Evolutionary conservation across 2,888 invertebrate species (phyloP).

Genomic region (Choristoneura rosaceana): DNA sequence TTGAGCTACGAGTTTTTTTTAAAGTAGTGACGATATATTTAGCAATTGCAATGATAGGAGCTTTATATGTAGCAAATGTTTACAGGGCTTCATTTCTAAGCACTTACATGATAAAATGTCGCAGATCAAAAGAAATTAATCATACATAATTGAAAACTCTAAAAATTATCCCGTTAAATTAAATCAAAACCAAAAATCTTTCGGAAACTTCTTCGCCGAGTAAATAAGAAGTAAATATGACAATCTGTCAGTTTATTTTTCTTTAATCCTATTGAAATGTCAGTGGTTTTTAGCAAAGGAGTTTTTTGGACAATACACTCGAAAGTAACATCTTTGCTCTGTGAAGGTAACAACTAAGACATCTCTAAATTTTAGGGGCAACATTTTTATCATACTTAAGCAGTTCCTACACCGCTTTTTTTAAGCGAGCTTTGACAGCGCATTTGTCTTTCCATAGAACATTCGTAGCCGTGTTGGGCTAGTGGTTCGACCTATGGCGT

Average conservation of each 20-base stretch:
- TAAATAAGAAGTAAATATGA: conserved; percentile 19
- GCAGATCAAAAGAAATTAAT: conserved; percentile 5
- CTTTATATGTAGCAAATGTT: no score
- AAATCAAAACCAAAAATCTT: conserved; percentile 22
- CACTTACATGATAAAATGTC: conserved; percentile 8
- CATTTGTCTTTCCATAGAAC: no score
- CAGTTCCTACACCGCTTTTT: no score
- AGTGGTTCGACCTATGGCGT: no score
- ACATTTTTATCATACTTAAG: no score
- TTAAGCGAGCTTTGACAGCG: no score
- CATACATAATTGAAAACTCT: conserved; percentile 6
- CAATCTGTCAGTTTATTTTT: conserved; percentile 15
- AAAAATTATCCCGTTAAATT: conserved; percentile 15
- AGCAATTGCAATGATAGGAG: no score
- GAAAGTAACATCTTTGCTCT: no score
- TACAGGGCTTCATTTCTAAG: not conserved
- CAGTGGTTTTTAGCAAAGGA: not conserved
- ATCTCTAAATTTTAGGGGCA: no score
- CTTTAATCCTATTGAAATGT: not conserved
- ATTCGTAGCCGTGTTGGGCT: no score
- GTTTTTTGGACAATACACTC: not conserved
- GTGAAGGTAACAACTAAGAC: no score
- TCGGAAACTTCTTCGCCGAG: conserved; percentile 5
- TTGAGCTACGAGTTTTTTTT: no score
- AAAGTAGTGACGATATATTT: not conserved